These are phyloP conservation scores for roundworm (Caenorhabditis elegans) DNA, from an alignment of 1,140 invertebrate genomes.

Conservation along the genomic window DNA sequence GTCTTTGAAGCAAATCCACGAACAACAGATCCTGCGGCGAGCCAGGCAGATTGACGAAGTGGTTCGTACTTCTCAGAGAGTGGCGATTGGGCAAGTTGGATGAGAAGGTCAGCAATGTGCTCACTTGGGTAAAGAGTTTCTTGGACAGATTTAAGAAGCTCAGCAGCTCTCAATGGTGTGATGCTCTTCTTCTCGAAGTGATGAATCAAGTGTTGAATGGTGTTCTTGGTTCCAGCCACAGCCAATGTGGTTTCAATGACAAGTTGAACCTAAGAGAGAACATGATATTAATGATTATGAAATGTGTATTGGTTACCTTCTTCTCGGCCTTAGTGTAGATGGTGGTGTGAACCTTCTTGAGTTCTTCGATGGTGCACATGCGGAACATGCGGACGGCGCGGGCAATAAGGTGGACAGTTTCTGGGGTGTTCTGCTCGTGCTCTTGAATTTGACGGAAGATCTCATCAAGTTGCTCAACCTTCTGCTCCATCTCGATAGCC, in stretches of 20 bases:
- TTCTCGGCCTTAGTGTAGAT: constrained; percentile 35
- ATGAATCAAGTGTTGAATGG: constrained; percentile 43
- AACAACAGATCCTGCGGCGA: constrained; percentile 39
- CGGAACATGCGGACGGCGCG: constrained; percentile 47
- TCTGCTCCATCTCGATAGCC: no score
- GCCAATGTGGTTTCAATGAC: constrained; percentile 46
- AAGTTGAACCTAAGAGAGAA: not conserved
- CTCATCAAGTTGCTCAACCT: constrained; percentile 32
- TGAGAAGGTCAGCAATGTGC: constrained; percentile 26
- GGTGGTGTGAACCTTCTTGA: constrained; percentile 43
- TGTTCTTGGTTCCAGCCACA: constrained; percentile 47
- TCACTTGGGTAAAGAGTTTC: constrained; percentile 28
- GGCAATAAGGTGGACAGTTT: constrained; percentile 43
- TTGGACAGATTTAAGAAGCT: constrained; percentile 38
- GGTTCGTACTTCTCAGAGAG: not conserved
- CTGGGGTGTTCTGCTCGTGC: constrained; percentile 4
- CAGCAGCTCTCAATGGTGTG: constrained; percentile 39
- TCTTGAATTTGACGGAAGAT: constrained; percentile 38
- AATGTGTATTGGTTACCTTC: no score
- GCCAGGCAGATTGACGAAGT: constrained; percentile 37
- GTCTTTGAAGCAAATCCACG: constrained; percentile 14
- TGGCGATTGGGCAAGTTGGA: not conserved
- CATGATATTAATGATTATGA: no score
- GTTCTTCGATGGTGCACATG: constrained; percentile 34
- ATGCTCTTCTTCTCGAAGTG: constrained; percentile 39